Percentiles rank a stretch among this genome's conserved stretches.
Evolutionary conservation across 1,140 invertebrate species (phyloP).

Genomic region (Cotesia typhae): DNA sequence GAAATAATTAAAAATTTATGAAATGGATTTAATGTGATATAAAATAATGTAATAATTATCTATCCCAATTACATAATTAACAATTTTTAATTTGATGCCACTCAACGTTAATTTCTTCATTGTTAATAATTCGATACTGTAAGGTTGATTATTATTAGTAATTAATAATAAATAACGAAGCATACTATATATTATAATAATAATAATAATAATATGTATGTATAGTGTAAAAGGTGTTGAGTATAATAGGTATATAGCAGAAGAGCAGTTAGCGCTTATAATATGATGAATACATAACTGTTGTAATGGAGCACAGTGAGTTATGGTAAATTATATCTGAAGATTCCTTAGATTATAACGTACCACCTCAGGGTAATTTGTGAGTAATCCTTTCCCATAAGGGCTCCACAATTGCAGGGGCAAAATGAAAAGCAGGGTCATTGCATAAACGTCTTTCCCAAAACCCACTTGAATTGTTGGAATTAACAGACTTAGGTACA

Average conservation of each 20-base stretch:
- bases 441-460: slow-evolving; percentile 40
- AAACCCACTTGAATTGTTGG: slow-evolving; percentile 33
- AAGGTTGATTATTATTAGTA: too few species aligned
- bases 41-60: too few species aligned
- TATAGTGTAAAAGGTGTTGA: too few species aligned
- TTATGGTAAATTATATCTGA: slow-evolving; percentile 32
- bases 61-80: too few species aligned
- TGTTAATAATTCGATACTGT: too few species aligned
- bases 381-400: slow-evolving; percentile 38
- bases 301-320: slow-evolving; percentile 13
- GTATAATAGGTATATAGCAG: background rate
- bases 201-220: background rate
- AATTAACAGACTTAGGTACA: slow-evolving; percentile 39
- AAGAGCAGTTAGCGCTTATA: background rate
- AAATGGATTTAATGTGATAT: too few species aligned
- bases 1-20: too few species aligned
- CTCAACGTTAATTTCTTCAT: too few species aligned
- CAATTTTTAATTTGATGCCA: too few species aligned
- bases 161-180: too few species aligned
- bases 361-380: slow-evolving; percentile 37
- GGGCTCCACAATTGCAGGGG: slow-evolving; percentile 27
- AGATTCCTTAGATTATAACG: slow-evolving; percentile 36
- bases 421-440: slow-evolving; percentile 40
- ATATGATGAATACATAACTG: slow-evolving; percentile 10
- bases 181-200: too few species aligned